These are phyloP conservation scores for Dendrocincla tyrannina DNA, from an alignment of 2,797 vertebrate genomes.

Conservation along the genomic window DNA sequence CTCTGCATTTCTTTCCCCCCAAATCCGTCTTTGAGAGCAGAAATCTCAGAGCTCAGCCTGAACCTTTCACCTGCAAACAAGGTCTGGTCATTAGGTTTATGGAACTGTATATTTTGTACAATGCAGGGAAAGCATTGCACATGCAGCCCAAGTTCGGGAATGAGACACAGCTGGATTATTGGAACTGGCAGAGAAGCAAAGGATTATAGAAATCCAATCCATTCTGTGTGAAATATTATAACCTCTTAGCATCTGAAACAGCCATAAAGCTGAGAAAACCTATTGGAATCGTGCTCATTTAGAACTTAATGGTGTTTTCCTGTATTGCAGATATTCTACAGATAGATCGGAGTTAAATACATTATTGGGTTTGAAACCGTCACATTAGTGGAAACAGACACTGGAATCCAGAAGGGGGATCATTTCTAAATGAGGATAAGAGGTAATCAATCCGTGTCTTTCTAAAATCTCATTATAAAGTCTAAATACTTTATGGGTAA, in stretches of 20 bases:
- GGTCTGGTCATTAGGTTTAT: not conserved
- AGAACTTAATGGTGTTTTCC: constrained; percentile 10
- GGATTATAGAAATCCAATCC: not conserved
- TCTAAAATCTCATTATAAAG: constrained; percentile 60
- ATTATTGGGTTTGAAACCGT: constrained; percentile 6
- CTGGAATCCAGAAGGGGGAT: constrained; percentile 43
- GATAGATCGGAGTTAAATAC: constrained; percentile 9
- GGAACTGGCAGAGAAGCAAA: not conserved
- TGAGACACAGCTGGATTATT: not conserved
- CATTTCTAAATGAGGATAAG: constrained; percentile 34
- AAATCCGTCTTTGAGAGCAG: not conserved
- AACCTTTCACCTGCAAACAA: not conserved
- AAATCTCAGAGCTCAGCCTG: not conserved
- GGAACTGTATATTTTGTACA: not conserved
- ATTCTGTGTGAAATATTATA: not conserved
- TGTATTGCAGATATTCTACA: not conserved
- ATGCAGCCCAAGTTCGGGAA: not conserved
- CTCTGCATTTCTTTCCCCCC: not conserved
- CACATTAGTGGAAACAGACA: constrained; percentile 18
- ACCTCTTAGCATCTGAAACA: not conserved
- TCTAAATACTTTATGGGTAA: constrained; percentile 54
- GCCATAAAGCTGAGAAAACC: not conserved
- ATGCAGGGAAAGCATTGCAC: not conserved
- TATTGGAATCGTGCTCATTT: not conserved
- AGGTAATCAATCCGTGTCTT: constrained; percentile 59